Conservation (phyloP, 2,113 vertebrate species). For the Circaetus gallicus region DNA sequence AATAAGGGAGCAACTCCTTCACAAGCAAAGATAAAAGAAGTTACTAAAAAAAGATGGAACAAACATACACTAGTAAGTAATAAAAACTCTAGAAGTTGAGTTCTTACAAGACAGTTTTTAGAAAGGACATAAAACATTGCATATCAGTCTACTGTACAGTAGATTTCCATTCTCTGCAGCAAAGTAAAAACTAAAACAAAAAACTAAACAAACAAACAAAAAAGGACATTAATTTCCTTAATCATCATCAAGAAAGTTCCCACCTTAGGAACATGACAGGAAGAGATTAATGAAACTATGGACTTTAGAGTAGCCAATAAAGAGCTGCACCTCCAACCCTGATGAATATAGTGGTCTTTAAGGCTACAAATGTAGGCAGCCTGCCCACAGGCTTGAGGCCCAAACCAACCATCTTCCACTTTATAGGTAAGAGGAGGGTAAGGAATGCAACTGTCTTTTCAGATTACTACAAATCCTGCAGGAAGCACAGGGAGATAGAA, state of each 20-base stretch:
- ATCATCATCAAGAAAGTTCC: neutral
- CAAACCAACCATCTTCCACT: neutral
- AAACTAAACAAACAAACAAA: neutral
- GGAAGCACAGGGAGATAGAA: neutral
- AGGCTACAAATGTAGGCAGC: neutral
- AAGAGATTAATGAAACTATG: neutral
- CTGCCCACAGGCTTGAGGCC: neutral
- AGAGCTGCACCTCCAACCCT: neutral
- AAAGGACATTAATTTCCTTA: neutral
- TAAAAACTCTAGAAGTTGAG: neutral
- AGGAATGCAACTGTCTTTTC: neutral
- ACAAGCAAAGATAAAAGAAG: neutral
- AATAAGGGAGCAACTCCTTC: neutral
- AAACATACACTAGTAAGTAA: neutral
- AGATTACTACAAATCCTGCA: neutral
- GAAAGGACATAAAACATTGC: neutral
- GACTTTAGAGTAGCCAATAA: neutral
- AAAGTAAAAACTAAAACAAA: neutral
- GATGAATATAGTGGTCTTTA: neutral
- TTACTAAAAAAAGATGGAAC: neutral
- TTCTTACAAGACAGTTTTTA: neutral
- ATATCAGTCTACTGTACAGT: neutral
- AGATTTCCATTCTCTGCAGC: neutral
- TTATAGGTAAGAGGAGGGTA: rapidly evolving
- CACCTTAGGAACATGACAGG: neutral